Base-by-base conservation (phyloP, 2,888 invertebrate species). In the Lithophane ornitopus region DNA sequence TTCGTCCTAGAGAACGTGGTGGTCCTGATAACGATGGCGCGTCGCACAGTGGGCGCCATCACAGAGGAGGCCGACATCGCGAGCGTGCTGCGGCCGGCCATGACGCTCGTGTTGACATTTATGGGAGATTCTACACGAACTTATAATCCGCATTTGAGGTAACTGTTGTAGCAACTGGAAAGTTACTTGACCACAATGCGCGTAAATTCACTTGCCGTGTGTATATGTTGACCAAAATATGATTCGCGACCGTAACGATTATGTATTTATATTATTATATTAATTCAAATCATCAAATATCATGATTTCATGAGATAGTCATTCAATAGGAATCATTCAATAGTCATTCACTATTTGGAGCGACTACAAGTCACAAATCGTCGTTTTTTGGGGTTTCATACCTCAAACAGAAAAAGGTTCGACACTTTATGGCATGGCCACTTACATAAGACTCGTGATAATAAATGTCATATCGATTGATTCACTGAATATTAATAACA, bases 1-100 rank as follows among this genome's bases (percentile, higher is more conserved):
- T 98, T 98, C 92, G 96, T 99, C 54, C 95, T 99, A 67, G 99
- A 99, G 93, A 99, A 99, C 93, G 97, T 99, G 70, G 98, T 98
- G 49, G 98, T 98, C 72, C 98, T 98, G 92, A 97, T 99, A 87
- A 97, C 98, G 84, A 98, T 98, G 93, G 95, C 98, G 87, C 97
- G 98, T 41, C 97, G 98, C 19, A 97, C 98, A 66, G 91, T 90
- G 26, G 93, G 93, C 65, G 94, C 93, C 0, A 85, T 90, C 74
- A 94, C 97, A 0, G 97, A 98, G 66, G 98, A 98, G 89, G 97
- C 97, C 41, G 97, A 97, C 84, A 97, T 97, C 11, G 96, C 97
- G 41, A 96, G 97, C 2, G 97, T 98, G 67, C 90, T 98, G 87
- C 96, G 97, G 76, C 98, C 98, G 0, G 97, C 98, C 39, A 97